Evolutionary conservation across 2,113 vertebrate species (phyloP), one percentile per base, ranked within the genome.

Genomic region (Phrynosoma blainvillii): DNA sequence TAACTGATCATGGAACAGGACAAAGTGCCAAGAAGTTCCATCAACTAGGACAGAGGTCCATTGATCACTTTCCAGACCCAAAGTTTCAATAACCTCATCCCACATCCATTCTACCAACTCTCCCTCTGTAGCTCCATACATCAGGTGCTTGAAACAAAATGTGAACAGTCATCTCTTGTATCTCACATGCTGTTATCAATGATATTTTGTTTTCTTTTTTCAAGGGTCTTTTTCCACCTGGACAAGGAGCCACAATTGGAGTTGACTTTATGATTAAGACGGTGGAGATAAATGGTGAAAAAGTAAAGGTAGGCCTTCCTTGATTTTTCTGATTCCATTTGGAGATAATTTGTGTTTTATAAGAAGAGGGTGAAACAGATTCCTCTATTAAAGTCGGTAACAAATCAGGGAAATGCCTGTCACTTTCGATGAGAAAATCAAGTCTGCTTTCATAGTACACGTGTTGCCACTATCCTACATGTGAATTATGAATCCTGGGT

Each of bases 261-360:
- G 99, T 99, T 88, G 99, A 99, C 96, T 99, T 99, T 94, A 99
- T 99, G 99, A 99, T 99, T 95, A 99, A 99, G 96, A 99, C 99
- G 0, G 98, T 99, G 96, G 99, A 99, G 95, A 99, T 99, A 93
- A 99, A 98, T 8, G 99, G 99, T 93, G 97, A 99, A 96, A 99
- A 99, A 97, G 98, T 99, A 87, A 99, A 99, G 98, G 98, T 99
- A 97, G 96, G 87, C 36, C 36, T 11, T 74, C 32, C 59, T 71
- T 66, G 80, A 40, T 62, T 87, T 74, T 65, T 78, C 0, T 3
- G 86, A 1, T 18, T 66, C 3, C 2, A 11, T 73, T 8, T 7
- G 18, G 68, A 42, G 18, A 47, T 59, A 3, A 11, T n/a, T 66
- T 8, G 16, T 9, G 4, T 32, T 40, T 54, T 36, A 14, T 18